phyloP scores from a whole-genome alignment of 2,113 vertebrate genomes.

The Patagioenas fasciata region DNA sequence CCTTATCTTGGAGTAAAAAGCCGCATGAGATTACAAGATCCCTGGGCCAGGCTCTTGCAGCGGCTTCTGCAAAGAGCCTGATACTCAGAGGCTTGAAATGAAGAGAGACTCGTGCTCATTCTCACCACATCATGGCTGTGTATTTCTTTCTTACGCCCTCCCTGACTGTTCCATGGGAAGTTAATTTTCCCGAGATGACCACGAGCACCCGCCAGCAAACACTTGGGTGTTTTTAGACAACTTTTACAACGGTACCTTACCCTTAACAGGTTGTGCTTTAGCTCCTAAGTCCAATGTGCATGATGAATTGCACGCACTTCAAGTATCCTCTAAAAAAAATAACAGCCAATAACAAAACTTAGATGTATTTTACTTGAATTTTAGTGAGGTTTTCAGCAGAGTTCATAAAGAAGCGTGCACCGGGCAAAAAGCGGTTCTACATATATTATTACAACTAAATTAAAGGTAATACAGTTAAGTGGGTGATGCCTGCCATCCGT shows the following conservation, averaged over 20 bases:
- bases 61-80: neutral
- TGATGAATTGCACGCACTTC: neutral
- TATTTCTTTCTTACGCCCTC: neutral
- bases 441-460: neutral
- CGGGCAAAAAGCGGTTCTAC: neutral
- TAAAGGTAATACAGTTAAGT: neutral
- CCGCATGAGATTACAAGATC: accelerated
- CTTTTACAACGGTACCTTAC: neutral
- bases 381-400: neutral
- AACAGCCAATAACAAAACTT: neutral
- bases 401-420: neutral
- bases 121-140: neutral
- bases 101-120: neutral
- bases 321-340: neutral
- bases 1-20: neutral
- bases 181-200: neutral
- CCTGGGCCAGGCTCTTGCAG: neutral
- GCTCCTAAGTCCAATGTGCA: neutral
- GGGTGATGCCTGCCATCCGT: neutral
- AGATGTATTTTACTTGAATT: neutral
- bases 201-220: neutral
- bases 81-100: accelerated
- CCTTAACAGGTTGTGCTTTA: neutral
- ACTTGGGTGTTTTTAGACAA: neutral
- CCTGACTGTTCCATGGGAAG: accelerated